Conservation (phyloP, 1,140 invertebrate species). For the Matsumurasca onukii region DNA sequence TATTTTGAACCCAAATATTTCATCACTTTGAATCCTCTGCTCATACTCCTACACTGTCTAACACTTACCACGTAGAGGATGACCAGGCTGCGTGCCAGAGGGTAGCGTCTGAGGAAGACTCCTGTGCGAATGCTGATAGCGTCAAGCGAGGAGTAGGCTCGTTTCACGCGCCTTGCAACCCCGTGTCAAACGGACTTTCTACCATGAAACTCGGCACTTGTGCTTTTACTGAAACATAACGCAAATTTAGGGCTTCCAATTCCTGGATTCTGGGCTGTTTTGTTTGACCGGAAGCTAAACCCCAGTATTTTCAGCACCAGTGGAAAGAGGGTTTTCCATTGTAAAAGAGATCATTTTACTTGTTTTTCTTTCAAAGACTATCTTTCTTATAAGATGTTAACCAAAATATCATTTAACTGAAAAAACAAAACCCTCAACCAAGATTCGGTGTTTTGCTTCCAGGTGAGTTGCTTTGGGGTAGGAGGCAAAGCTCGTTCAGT, state of each 20-base stretch:
- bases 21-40: no score
- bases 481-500: no score
- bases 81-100: conserved; percentile 74
- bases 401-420: no score
- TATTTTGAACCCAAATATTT: no score
- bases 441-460: no score
- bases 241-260: background rate
- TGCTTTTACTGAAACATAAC: conserved; percentile 55
- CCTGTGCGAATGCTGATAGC: conserved; percentile 74
- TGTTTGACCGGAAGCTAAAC: background rate
- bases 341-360: no score
- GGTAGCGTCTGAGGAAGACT: conserved; percentile 77
- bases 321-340: no score
- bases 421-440: no score
- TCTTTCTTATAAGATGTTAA: no score
- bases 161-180: conserved; percentile 74
- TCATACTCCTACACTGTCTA: conserved; percentile 38
- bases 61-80: conserved; percentile 69
- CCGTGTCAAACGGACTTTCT: conserved; percentile 76
- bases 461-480: no score
- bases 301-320: background rate
- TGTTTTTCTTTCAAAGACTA: no score
- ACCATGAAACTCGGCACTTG: conserved; percentile 70
- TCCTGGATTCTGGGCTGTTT: background rate
- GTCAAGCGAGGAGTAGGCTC: conserved; percentile 76